These are phyloP conservation scores for Brachionus calyciflorus DNA, from an alignment of 1,140 invertebrate species.

Conservation along the genomic window DNA sequence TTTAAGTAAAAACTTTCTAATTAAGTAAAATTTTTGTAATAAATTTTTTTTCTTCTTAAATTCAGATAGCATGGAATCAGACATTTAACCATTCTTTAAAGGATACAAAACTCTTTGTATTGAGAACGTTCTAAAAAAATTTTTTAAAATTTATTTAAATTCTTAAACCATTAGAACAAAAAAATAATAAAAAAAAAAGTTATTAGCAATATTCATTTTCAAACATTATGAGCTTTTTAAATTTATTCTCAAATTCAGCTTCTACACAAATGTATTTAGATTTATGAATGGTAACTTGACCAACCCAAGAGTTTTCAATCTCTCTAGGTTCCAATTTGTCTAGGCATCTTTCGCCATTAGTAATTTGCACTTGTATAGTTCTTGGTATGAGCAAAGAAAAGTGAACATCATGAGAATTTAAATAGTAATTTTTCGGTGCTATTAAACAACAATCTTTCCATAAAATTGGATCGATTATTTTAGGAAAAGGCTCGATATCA, in stretches of 20 bases:
- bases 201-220: neutral
- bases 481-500: slow-evolving; percentile 41
- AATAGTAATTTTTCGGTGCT: slow-evolving; percentile 31
- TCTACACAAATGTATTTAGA: slow-evolving; percentile 41
- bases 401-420: slow-evolving; percentile 43
- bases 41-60: too few species aligned
- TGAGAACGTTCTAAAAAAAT: too few species aligned
- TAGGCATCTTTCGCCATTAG: neutral
- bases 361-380: slow-evolving; percentile 15
- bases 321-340: slow-evolving; percentile 38
- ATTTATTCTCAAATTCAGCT: slow-evolving; percentile 45
- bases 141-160: slow-evolving; percentile 24
- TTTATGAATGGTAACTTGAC: neutral
- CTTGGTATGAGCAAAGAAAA: slow-evolving; percentile 31
- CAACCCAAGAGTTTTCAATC: slow-evolving; percentile 43
- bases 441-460: slow-evolving; percentile 46
- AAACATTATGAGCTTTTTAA: slow-evolving; percentile 35
- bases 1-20: too few species aligned
- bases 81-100: too few species aligned
- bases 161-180: neutral
- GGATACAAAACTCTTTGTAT: too few species aligned
- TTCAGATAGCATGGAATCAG: too few species aligned
- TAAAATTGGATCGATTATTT: slow-evolving; percentile 21
- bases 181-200: neutral
- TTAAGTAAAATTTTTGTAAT: too few species aligned